A percentile compares a stretch with the other conserved stretches of the same genome.
Evolutionary conservation across 2,797 vertebrate species (phyloP).

Genomic region (Muscicapa comitata): DNA sequence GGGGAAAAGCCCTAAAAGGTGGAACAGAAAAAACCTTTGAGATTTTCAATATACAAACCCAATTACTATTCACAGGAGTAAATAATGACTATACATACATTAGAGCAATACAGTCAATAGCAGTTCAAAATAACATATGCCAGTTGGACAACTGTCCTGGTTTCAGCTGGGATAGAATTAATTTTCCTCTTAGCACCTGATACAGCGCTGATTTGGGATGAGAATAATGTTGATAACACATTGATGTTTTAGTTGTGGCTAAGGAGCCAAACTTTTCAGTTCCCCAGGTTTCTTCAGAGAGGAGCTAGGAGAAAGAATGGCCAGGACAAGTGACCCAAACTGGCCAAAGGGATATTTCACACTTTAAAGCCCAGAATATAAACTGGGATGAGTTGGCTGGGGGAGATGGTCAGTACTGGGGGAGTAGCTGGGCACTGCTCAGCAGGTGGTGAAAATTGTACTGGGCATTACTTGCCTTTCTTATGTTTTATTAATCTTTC

Average conservation of each 20-base stretch:
- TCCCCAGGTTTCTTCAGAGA: not conserved
- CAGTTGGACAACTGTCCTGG: not conserved
- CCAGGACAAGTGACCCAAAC: not conserved
- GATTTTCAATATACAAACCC: not conserved
- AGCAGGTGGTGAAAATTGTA: not conserved
- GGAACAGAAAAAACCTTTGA: not conserved
- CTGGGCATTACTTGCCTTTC: not conserved
- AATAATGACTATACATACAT: not conserved
- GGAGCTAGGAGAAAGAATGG: not conserved
- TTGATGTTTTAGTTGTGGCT: not conserved
- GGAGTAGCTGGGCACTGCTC: not conserved
- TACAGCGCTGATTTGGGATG: not conserved
- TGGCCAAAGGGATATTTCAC: not conserved
- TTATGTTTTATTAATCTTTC: not conserved
- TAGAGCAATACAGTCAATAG: not conserved
- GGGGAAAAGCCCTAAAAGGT: not conserved
- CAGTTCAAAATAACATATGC: not conserved
- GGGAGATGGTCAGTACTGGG: not conserved
- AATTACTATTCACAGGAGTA: not conserved
- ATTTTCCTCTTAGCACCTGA: not conserved
- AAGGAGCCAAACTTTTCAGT: not conserved
- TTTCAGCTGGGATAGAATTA: not conserved
- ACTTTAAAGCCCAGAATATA: not conserved
- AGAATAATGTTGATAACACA: not conserved
- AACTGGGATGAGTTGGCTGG: not conserved